Percentiles rank a stretch among this genome's conserved stretches.
phyloP scores from a whole-genome alignment of 2,888 invertebrate genomes.

The Trissoscelio sp. region DNA sequence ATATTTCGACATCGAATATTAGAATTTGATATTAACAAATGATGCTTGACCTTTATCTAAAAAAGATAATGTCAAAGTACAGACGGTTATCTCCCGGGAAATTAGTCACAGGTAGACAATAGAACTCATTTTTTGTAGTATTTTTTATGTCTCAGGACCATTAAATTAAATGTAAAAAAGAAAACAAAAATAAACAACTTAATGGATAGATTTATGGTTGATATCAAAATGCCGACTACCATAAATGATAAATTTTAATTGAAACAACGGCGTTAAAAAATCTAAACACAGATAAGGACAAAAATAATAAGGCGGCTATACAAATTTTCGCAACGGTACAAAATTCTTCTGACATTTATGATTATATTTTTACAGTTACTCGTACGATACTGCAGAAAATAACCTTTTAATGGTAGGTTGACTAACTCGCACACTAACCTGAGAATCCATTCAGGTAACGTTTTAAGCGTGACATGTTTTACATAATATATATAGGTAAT shows the following conservation, averaged over 20 bases:
- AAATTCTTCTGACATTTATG: slow-evolving; percentile 56
- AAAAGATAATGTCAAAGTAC: slow-evolving; percentile 39
- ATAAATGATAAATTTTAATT: slow-evolving; percentile 10
- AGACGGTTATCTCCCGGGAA: background rate
- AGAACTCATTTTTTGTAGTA: background rate
- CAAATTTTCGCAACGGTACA: slow-evolving; percentile 50
- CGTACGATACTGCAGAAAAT: slow-evolving; percentile 44
- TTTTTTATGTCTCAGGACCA: background rate
- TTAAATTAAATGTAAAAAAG: background rate
- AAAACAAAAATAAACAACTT: too few species aligned
- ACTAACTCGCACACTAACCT: slow-evolving; percentile 13
- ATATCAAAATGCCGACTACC: background rate
- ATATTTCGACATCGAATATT: slow-evolving; percentile 38
- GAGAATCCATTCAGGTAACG: slow-evolving; percentile 7
- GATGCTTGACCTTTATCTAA: slow-evolving; percentile 42
- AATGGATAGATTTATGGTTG: background rate
- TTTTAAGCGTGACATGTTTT: slow-evolving; percentile 23
- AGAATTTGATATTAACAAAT: slow-evolving; percentile 45
- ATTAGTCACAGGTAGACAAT: slow-evolving; percentile 23
- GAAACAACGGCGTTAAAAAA: background rate
- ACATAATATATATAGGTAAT: slow-evolving; percentile 12
- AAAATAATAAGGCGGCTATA: slow-evolving; percentile 34
- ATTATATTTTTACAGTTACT: slow-evolving; percentile 49
- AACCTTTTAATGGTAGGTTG: slow-evolving; percentile 46
- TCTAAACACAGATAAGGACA: background rate